Evolutionary conservation across 2,797 vertebrate genomes (phyloP).

Genomic region (Lates japonicus): DNA sequence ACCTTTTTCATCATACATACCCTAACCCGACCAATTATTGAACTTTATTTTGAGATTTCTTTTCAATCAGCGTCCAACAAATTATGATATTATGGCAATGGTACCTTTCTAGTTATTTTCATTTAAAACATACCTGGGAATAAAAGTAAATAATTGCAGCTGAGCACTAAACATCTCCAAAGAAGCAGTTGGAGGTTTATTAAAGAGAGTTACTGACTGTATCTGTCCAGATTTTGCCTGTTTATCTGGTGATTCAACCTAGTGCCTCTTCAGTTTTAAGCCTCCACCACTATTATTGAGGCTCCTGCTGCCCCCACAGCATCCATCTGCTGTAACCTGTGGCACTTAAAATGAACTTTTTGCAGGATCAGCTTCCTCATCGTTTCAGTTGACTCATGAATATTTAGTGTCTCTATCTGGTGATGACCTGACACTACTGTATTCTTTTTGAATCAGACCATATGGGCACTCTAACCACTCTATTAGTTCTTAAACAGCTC

Average conservation of each 20-base stretch:
- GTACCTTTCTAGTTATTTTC: background rate
- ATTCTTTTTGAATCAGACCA: constrained; percentile 22
- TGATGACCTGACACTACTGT: constrained; percentile 2
- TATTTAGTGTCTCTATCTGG: background rate
- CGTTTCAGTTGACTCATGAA: constrained; percentile 19
- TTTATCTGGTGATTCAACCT: constrained; percentile 46
- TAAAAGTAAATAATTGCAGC: background rate
- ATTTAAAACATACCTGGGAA: background rate
- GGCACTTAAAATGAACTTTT: constrained; percentile 27
- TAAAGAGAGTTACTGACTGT: constrained; percentile 1
- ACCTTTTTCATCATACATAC: background rate
- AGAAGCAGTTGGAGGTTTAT: constrained; percentile 34
- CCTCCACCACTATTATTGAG: constrained; percentile 4
- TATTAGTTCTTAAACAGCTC: constrained; percentile 58
- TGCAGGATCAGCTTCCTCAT: constrained; percentile 30
- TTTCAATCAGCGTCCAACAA: background rate
- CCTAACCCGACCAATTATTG: background rate
- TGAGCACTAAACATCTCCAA: constrained; percentile 5
- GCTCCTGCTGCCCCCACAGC: constrained; percentile 32
- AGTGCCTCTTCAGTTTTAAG: constrained; percentile 33
- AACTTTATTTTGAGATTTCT: too few species aligned
- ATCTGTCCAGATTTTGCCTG: constrained; percentile 30
- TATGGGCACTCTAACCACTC: constrained; percentile 45
- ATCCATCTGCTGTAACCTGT: constrained; percentile 28
- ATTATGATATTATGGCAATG: background rate